Evolutionary conservation across 2,888 invertebrate genomes (phyloP).

Genomic region (Thecophora atra): DNA sequence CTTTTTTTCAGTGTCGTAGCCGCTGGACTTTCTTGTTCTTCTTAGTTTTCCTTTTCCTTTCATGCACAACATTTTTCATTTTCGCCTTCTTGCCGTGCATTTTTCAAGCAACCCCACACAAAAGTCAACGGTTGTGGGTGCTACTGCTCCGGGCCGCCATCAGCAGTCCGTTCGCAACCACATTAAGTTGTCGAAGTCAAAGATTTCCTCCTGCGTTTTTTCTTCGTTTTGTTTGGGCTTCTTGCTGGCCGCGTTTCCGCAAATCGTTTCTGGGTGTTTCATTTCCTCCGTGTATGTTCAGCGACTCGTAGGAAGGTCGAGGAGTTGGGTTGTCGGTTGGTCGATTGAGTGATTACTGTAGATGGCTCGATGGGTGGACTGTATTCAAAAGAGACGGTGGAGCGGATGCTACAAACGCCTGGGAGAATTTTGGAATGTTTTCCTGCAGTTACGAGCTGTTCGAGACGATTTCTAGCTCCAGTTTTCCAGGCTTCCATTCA

Average conservation of each 20-base stretch:
- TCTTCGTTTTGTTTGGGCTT: not conserved
- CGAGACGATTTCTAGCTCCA: too few species aligned
- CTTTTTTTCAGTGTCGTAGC: not conserved
- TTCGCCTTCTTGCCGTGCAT: not conserved
- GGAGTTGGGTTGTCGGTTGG: not conserved
- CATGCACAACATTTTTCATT: conserved; percentile 2
- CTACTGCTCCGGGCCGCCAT: not conserved
- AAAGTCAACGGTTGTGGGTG: conserved; percentile 1
- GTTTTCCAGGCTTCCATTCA: too few species aligned
- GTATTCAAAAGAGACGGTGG: conserved; percentile 12
- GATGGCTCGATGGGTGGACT: conserved; percentile 14
- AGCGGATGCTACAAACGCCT: not conserved
- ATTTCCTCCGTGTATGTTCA: not conserved
- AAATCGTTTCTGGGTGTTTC: not conserved
- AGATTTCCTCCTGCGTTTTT: conserved; percentile 7
- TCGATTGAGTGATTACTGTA: conserved; percentile 24
- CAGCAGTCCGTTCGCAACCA: conserved; percentile 17
- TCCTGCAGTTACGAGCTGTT: too few species aligned
- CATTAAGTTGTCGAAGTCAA: conserved; percentile 32
- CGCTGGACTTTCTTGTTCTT: not conserved
- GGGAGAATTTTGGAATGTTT: too few species aligned
- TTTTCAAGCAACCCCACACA: not conserved
- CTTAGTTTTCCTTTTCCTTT: not conserved
- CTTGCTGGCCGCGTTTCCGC: not conserved
- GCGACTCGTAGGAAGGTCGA: not conserved